Base-by-base conservation (phyloP, 2,888 invertebrate species). In the Eueremaeus valkanovi region DNA sequence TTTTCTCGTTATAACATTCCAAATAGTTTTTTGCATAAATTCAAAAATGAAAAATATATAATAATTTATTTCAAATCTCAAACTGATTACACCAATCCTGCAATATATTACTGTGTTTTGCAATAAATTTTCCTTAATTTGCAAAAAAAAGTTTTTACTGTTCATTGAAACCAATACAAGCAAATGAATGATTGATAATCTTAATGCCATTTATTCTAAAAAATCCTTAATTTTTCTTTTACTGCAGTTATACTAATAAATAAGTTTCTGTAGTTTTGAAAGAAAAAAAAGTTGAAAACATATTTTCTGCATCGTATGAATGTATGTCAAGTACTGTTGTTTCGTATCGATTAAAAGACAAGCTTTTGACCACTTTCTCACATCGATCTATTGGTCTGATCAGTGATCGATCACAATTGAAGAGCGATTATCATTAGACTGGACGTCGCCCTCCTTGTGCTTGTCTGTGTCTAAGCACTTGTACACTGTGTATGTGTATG, bases 381-480 rank as follows among this genome's bases (percentile, higher is more conserved):
- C 29, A 63, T 63, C 18, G 33, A 63, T 63, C 21, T 13, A 29
- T 63, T n/a, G 66, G n/a, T 66, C 5, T 66, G 24, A 13, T 68
- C 42, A 36, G 68, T 68, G 42, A 68, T 68, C 68, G 68, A 68
- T 68, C 68, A 68, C 40, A 68, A 68, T 68, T 68, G 42, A 68
- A 68, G 68, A n/a, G 40, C 42, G 16, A 68, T 68, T 16, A 68
- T 40, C 40, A 68, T 68, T 68, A 68, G 42, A 68, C 40, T 31
- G 42, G 68, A 68, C 21, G 24, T 16, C 3, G 24, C 40, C 24
- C 18, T 68, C 27, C 3, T 18, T 24, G 27, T 24, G 1, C 8
- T 33, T 21, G 3, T 11, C 27, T 55, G 21, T 16, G 21, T 27
- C 24, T 55, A 24, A 24, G 21, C 3, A 31, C 27, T 61, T n/a